These are phyloP conservation scores for Petrophora chlorosata DNA, from an alignment of 2,888 invertebrate species.

Conservation along the genomic window DNA sequence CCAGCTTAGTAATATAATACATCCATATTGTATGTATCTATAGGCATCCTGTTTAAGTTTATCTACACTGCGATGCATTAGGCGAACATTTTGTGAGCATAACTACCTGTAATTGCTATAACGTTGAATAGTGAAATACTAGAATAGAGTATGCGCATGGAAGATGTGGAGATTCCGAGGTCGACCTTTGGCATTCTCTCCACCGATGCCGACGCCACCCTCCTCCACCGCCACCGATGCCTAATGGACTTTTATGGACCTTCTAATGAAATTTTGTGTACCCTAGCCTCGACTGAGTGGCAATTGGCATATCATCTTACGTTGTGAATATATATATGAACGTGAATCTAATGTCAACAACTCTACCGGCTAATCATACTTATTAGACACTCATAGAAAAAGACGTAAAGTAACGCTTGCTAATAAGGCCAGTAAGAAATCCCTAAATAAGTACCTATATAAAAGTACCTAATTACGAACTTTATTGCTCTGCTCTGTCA, in stretches of 20 bases:
- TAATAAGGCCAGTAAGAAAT: too few relatives aligned
- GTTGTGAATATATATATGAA: constrained; percentile 28
- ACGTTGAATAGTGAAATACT: too few relatives aligned
- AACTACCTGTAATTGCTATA: constrained; percentile 2
- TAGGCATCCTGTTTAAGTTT: too few relatives aligned
- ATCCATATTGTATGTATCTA: too few relatives aligned
- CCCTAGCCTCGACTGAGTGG: constrained; percentile 50
- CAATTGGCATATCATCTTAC: constrained; percentile 53
- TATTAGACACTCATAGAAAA: too few relatives aligned
- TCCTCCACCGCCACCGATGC: constrained; percentile 38
- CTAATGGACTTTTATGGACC: constrained; percentile 67
- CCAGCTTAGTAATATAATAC: too few relatives aligned
- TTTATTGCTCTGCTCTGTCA: too few relatives aligned
- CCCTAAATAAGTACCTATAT: too few relatives aligned
- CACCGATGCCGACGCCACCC: constrained; percentile 42
- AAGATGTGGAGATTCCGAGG: constrained; percentile 35
- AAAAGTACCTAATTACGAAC: too few relatives aligned
- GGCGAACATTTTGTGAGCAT: too few relatives aligned
- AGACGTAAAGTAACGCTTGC: too few relatives aligned
- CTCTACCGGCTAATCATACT: constrained; percentile 4
- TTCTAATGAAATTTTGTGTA: constrained; percentile 63
- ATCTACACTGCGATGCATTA: too few relatives aligned
- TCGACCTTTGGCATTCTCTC: constrained; percentile 59
- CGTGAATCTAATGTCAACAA: constrained; percentile 24
- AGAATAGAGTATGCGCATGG: constrained; percentile 22